Conservation (phyloP, 2,113 vertebrate species). For the human (Homo sapiens) region DNA sequence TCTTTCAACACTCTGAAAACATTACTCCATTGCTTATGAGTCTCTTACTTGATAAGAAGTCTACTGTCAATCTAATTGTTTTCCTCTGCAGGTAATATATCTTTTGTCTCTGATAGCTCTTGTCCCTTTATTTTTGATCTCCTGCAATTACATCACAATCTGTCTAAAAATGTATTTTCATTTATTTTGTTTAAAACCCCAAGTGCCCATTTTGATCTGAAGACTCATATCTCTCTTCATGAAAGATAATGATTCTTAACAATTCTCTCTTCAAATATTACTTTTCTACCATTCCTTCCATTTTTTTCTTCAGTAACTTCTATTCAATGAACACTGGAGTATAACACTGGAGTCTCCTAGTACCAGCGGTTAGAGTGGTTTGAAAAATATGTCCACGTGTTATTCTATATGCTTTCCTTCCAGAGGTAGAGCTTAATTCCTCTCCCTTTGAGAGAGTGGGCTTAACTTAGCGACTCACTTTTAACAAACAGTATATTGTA, state of each 20-base stretch:
- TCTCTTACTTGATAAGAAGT: background rate
- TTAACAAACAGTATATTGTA: background rate
- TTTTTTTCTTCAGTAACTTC: background rate
- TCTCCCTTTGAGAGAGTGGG: background rate
- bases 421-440: background rate
- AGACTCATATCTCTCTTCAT: background rate
- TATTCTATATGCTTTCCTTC: background rate
- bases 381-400: background rate
- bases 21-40: background rate
- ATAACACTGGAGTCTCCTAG: background rate
- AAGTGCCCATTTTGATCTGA: background rate
- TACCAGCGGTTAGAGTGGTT: background rate
- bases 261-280: background rate
- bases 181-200: background rate
- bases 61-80: background rate
- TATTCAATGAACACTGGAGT: background rate
- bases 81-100: background rate
- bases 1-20: background rate
- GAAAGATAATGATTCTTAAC: constrained; percentile 4
- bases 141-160: background rate
- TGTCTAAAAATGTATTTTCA: constrained; percentile 23
- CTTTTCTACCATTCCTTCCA: background rate
- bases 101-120: background rate
- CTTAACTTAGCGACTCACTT: background rate
- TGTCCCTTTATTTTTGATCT: background rate